Evolutionary conservation across 2,797 vertebrate genomes (phyloP).

Genomic region (Luscinia megarhynchos): DNA sequence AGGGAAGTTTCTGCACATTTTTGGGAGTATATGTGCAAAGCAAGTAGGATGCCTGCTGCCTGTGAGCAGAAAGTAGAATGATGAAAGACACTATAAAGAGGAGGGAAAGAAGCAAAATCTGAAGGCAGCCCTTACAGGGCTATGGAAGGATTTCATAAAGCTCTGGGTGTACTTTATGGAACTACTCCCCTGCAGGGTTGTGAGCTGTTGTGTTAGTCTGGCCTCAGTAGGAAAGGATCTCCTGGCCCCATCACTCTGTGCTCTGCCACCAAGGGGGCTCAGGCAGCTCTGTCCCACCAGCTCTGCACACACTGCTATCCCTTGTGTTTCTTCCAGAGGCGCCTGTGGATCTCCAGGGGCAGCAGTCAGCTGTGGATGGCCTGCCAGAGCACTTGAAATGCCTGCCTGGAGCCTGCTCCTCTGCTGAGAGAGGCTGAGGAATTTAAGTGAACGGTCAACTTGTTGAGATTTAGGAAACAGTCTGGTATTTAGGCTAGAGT

Average conservation of each 20-base stretch:
- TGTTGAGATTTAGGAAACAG: slow-evolving; percentile 21
- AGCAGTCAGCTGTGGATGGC: neutral
- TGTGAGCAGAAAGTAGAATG: neutral
- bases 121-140: neutral
- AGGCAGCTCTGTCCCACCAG: neutral
- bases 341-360: neutral
- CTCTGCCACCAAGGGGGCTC: accelerated
- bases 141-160: neutral
- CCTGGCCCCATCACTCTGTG: neutral
- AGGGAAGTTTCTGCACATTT: neutral
- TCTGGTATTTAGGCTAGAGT: slow-evolving; percentile 57
- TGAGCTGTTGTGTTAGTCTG: neutral
- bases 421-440: neutral
- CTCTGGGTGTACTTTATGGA: neutral
- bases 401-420: neutral
- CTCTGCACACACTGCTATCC: neutral
- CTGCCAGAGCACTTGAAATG: neutral
- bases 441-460: slow-evolving; percentile 23
- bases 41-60: neutral
- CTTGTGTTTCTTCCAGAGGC: neutral
- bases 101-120: neutral
- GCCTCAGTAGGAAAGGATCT: neutral
- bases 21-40: neutral
- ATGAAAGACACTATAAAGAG: neutral
- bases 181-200: neutral